Evolutionary conservation across 2,113 vertebrate species (phyloP), one percentile per base, ranked within the genome.

Genomic region (Phylloscopus trochilus): DNA sequence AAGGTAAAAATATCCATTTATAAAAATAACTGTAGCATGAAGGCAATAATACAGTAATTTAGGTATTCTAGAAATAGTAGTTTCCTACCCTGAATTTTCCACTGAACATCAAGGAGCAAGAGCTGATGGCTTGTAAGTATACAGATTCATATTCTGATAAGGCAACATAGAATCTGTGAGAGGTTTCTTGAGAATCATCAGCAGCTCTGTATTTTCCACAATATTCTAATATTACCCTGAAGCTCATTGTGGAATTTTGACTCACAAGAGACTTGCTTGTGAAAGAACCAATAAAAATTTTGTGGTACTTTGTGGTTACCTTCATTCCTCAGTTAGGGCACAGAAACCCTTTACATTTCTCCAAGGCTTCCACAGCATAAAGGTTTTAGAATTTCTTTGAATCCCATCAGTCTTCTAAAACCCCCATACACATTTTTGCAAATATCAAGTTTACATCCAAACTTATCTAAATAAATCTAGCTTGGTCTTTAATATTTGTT

Each of bases 181-280:
- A 87, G 11, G 10, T 78, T 87, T 68, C 52, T 18, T 44, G 7
- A 82, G 17, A 72, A 92, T 53, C 30, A 67, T 33, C 51, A 77
- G 23, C 11, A 93, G 14, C 7, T 67, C 27, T 82, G 19, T 41
- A 44, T 75, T 91, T 92, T 69, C 41, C 17, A 68, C 7, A 95
- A 49, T 92, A 86, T 95, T 94, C 77, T 96, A n/a, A 67, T 81
- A 89, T 84, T 96, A 90, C 76, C 72, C 33, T 93, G 46, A 93
- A 75, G 43, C 8, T 87, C 58, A 27, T 31, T 28, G 27, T 83
- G 27, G 7, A 89, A 80, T 92, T 89, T 80, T 55, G 20, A 79
- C 59, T 80, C 49, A 22, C 15, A 64, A 30, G 58, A 80, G 8
- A 90, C 14, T 47, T 49, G 8, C n/a, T 60, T 49, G 30, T 79